A percentile compares a stretch with the other conserved stretches of the same genome.
These are phyloP conservation scores for Phenganax marumi DNA, from an alignment of 92 coral and sea anemone species.

Conservation along the genomic window DNA sequence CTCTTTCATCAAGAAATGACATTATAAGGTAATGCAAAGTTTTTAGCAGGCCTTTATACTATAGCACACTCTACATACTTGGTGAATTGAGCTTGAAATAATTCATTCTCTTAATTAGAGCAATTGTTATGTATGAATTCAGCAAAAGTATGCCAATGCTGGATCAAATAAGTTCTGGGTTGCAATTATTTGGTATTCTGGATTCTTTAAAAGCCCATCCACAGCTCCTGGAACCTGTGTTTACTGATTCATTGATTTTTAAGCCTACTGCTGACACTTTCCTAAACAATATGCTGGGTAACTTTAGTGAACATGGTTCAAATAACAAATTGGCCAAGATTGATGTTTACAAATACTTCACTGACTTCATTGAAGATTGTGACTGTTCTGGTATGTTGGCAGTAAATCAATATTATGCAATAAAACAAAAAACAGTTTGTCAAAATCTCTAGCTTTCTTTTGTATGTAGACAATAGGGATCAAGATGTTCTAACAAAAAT, in stretches of 20 bases:
- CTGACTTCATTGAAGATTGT: constrained; percentile 27
- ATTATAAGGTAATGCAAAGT: neutral
- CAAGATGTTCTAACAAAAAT: constrained; percentile 6
- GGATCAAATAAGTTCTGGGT: constrained; percentile 13
- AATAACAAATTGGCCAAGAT: neutral
- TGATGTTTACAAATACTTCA: constrained; percentile 17
- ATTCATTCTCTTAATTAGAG: neutral
- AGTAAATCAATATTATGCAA: neutral
- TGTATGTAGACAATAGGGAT: neutral
- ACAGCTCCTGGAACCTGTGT: constrained; percentile 11
- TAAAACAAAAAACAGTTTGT: neutral
- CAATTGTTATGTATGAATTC: constrained; percentile 30
- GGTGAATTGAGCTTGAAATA: too few species aligned
- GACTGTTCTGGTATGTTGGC: constrained; percentile 19
- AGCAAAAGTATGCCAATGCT: constrained; percentile 37
- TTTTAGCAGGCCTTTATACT: neutral
- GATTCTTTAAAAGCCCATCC: constrained; percentile 1
- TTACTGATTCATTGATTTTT: constrained; percentile 5
- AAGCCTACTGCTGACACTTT: neutral
- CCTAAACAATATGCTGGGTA: neutral
- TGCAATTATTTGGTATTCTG: constrained; percentile 18
- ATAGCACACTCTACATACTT: neutral
- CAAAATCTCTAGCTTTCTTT: neutral
- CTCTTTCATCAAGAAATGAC: neutral
- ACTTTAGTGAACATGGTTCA: constrained; percentile 26